phyloP scores from a whole-genome alignment of 2,888 invertebrate species.

The Pandemis corylana region DNA sequence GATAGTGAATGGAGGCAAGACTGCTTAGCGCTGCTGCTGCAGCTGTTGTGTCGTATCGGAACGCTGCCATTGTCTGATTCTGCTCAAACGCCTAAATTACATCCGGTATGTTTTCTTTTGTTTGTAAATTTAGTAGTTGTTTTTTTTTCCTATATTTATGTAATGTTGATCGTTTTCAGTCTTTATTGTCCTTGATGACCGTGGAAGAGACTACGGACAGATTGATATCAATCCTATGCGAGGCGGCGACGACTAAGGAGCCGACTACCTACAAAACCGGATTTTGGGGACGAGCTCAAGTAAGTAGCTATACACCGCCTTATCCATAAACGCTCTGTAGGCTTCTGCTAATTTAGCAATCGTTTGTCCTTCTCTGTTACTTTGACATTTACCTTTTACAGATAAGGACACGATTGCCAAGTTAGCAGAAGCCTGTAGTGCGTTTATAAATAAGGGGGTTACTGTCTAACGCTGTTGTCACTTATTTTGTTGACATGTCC shows the following conservation, averaged over 20 bases:
- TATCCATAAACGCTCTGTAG: too few species aligned
- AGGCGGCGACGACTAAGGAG: conserved; percentile 92
- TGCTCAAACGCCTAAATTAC: conserved; percentile 82
- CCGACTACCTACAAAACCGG: conserved; percentile 95
- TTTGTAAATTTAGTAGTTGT: not conserved
- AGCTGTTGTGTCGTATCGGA: conserved; percentile 94
- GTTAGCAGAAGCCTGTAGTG: too few species aligned
- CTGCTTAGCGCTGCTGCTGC: conserved; percentile 94
- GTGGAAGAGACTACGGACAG: conserved; percentile 93
- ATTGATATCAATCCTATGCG: conserved; percentile 93
- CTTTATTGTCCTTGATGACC: conserved; percentile 93
- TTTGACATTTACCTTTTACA: too few species aligned
- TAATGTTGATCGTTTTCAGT: conserved; percentile 62
- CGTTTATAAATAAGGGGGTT: too few species aligned
- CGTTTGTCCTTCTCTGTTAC: too few species aligned
- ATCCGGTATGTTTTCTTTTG: conserved; percentile 80
- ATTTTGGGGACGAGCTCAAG: conserved; percentile 96
- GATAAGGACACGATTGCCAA: too few species aligned
- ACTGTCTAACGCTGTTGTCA: too few species aligned
- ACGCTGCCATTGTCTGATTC: conserved; percentile 85
- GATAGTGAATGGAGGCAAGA: conserved; percentile 98
- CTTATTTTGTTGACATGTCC: too few species aligned
- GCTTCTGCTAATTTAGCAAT: too few species aligned
- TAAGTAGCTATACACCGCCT: too few species aligned
- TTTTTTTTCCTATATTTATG: not conserved